phyloP scores from a whole-genome alignment of 2,113 vertebrate genomes.

The Lepus europaeus region DNA sequence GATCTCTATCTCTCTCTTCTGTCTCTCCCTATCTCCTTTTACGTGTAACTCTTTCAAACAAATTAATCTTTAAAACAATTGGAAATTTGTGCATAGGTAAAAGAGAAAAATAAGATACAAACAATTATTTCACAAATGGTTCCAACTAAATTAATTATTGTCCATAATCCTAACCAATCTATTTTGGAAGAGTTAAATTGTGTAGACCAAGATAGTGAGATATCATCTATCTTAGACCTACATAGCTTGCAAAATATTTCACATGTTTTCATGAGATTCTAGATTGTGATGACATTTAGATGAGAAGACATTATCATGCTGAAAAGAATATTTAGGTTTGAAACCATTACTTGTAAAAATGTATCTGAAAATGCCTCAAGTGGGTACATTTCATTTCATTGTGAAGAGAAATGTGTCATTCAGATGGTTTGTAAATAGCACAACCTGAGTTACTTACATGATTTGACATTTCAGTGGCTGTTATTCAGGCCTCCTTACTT shows the following conservation, averaged over 20 bases:
- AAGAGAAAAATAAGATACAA: not conserved
- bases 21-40: no score
- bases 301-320: not conserved
- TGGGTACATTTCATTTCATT: conserved; percentile 9
- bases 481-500: not conserved
- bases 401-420: conserved; percentile 1
- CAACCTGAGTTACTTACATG: not conserved
- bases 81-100: not conserved
- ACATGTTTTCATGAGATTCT: not conserved
- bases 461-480: not conserved
- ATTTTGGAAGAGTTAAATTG: not conserved
- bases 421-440: not conserved
- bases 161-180: not conserved
- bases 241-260: not conserved
- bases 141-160: not conserved
- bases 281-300: not conserved
- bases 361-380: not conserved
- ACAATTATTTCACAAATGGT: not conserved
- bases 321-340: not conserved
- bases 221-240: not conserved
- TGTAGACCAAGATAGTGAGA: not conserved
- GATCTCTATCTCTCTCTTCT: no score
- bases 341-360: not conserved
- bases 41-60: no score
- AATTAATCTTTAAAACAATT: no score